A percentile compares a stretch with the other conserved stretches of the same genome.
phyloP scores from a whole-genome alignment of 1,140 invertebrate species.

The Venturia canescens region DNA sequence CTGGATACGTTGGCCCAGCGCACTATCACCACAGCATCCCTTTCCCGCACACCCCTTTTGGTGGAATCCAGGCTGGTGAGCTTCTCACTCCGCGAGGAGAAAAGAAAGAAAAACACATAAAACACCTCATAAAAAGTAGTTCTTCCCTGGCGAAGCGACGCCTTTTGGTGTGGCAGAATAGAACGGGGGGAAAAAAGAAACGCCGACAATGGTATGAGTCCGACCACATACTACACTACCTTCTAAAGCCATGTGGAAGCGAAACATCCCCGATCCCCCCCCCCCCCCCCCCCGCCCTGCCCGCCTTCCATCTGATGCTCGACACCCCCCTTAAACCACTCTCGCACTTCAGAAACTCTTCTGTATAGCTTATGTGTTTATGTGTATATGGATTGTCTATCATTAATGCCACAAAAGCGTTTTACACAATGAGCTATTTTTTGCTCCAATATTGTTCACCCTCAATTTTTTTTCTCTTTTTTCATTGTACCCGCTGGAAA shows the following conservation, averaged over 20 bases:
- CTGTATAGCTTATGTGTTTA: not conserved
- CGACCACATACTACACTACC: not conserved
- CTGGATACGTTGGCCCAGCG: not conserved
- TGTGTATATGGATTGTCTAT: not conserved
- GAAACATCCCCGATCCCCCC: not conserved
- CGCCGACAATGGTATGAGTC: not conserved
- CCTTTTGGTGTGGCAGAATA: constrained; percentile 13
- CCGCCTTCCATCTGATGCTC: not conserved
- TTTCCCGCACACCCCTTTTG: constrained; percentile 32
- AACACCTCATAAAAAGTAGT: constrained; percentile 41
- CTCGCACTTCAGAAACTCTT: constrained; percentile 27
- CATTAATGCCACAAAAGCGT: constrained; percentile 4
- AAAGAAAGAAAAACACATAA: constrained; percentile 34
- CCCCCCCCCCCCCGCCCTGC: not conserved
- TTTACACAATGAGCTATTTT: constrained; percentile 19
- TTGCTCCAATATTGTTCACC: not conserved
- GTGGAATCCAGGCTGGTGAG: constrained; percentile 35
- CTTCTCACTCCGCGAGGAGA: not conserved
- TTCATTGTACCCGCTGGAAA: not conserved
- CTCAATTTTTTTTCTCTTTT: not conserved
- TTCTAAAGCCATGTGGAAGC: not conserved
- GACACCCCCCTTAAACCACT: constrained; percentile 31
- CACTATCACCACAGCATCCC: constrained; percentile 10
- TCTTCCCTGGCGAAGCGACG: constrained; percentile 25
- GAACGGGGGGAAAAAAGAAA: constrained; percentile 11